Conservation (phyloP, 2,113 vertebrate species). For the Hippocampus barbouri region DNA sequence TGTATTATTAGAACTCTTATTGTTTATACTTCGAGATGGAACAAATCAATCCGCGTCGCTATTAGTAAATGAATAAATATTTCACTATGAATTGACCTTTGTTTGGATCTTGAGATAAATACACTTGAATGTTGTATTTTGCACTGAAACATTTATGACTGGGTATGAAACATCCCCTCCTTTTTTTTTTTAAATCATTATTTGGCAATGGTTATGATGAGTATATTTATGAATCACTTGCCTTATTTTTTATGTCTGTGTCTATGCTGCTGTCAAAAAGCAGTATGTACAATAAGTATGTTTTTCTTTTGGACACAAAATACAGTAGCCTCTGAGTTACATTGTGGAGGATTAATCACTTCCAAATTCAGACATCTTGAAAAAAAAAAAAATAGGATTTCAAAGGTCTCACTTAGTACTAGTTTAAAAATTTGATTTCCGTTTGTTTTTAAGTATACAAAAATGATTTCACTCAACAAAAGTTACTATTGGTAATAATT, state of each 20-base stretch:
- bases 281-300: too few species aligned
- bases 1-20: slow-evolving; percentile 36
- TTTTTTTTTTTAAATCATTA: not conserved
- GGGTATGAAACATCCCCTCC: not conserved
- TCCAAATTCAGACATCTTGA: not conserved
- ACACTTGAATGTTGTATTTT: not conserved
- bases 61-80: not conserved
- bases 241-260: not conserved
- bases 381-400: too few species aligned
- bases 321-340: slow-evolving; percentile 3
- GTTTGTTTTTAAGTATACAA: too few species aligned
- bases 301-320: too few species aligned
- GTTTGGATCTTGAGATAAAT: not conserved
- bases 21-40: slow-evolving; percentile 36
- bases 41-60: slow-evolving; percentile 17
- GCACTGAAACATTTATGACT: not conserved
- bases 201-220: not conserved
- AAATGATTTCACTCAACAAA: too few species aligned
- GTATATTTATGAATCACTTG: not conserved
- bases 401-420: too few species aligned
- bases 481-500: not conserved
- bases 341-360: not conserved
- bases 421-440: too few species aligned
- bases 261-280: too few species aligned
- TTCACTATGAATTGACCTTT: not conserved